Conservation (phyloP, 2,797 vertebrate genomes). For the Taenioides sp. region DNA sequence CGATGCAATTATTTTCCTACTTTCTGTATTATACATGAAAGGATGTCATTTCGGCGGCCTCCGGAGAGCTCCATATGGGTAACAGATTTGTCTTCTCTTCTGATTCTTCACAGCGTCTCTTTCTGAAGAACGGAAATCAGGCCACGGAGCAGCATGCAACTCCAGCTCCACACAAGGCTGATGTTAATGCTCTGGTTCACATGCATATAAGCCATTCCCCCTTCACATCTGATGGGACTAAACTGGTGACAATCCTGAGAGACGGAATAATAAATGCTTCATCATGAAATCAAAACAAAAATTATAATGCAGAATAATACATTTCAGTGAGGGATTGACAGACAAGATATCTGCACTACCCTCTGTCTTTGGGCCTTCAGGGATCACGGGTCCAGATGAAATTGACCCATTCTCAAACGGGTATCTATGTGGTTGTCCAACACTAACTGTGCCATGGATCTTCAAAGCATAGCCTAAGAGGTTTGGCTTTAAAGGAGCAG, state of each 20-base stretch:
- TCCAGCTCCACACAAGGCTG: conserved; percentile 47
- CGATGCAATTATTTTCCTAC: conserved; percentile 62
- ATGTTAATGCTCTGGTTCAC: conserved; percentile 60
- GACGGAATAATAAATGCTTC: conserved; percentile 60
- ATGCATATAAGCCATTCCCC: conserved; percentile 51
- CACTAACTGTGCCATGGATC: conserved; percentile 35
- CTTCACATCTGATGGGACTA: conserved; percentile 48
- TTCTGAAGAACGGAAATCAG: conserved; percentile 42
- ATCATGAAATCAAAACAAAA: conserved; percentile 34
- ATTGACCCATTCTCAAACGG: conserved; percentile 44
- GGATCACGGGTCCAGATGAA: conserved; percentile 24
- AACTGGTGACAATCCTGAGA: conserved; percentile 63
- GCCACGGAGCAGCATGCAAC: conserved; percentile 36
- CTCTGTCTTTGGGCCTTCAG: conserved; percentile 21
- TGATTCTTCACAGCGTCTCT: conserved; percentile 44
- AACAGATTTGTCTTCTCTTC: conserved; percentile 54
- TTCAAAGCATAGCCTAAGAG: conserved; percentile 25
- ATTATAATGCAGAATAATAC: conserved; percentile 52
- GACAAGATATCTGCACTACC: conserved; percentile 45
- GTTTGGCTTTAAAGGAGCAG: conserved; percentile 14
- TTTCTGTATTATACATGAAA: conserved; percentile 65
- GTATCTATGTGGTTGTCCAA: conserved; percentile 34
- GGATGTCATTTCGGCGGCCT: conserved; percentile 41
- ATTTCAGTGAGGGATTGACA: conserved; percentile 36
- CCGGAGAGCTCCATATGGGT: conserved; percentile 45